Base-by-base conservation (phyloP, 2,888 invertebrate genomes). In the Aproaerema taeniolella region DNA sequence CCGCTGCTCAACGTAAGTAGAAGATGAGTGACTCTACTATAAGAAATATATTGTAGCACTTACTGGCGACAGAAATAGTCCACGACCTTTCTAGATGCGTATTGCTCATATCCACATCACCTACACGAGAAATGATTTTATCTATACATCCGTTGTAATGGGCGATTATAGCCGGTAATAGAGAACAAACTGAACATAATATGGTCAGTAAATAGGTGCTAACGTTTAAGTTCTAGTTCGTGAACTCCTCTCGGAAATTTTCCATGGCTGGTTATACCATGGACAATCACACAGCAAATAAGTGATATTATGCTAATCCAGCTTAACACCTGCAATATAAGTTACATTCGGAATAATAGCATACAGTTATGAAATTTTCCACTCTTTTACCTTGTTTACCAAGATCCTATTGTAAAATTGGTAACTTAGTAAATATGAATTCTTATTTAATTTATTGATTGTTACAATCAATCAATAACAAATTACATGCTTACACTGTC, bases 271-370 rank as follows among this genome's bases (percentile, higher is more conserved):
- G n/a, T n/a, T n/a, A n/a, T n/a, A n/a, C n/a, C n/a, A 16, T 36
- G 44, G 45, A 44, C 46, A 50, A 53, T 55, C 47, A 38, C 47
- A 43, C 42, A 41, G 50, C 42, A 56, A 58, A 56, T 50, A 55
- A 34, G 46, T 38, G 40, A 44, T 41, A 45, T 43, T 50, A 46
- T 49, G 43, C 47, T 47, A 34, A 20, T 20, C 20, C 43, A 41
- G 43, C 20, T n/a, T 48, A 47, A 40, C 43, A 41, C 40, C 42
- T 15, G 43, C 43, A 45, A 40, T 40, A 29, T 24, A n/a, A n/a
- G n/a, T n/a, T n/a, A n/a, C n/a, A n/a, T n/a, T n/a, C n/a, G n/a
- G n/a, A n/a, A n/a, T n/a, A n/a, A n/a, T n/a, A n/a, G n/a, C n/a
- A n/a, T n/a, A n/a, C n/a, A n/a, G n/a, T n/a, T n/a, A n/a, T n/a